Base-by-base conservation (phyloP, 2,888 invertebrate species). In the Drosophila flavopinicola region DNA sequence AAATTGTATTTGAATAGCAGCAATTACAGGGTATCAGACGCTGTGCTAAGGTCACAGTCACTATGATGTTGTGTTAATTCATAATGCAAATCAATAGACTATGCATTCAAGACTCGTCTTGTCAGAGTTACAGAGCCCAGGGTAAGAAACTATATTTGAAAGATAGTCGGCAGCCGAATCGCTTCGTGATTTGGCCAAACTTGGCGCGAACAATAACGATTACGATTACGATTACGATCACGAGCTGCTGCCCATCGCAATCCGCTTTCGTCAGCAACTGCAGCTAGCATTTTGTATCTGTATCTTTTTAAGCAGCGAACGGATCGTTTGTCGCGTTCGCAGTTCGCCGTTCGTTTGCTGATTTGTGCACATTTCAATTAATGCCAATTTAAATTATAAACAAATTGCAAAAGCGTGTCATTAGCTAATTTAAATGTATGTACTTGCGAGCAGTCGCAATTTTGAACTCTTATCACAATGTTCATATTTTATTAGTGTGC, bases 71-170 rank as follows among this genome's bases (percentile, higher is more conserved):
- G 13, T 27, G 20, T 25, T 58, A 39, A 60, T 30, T 29, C 38
- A 44, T 20, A 20, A 51, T 68, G 52, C 66, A 59, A 67, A 68
- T 57, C 63, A 6, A n/a, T 3, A 37, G 9, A 6, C 29, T 20
- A 20, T 20, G 20, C 20, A 20, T 20, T 20, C 2, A 20, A 3
- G 20, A 15, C n/a, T 11, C 30, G 13, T 6, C 13, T 6, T n/a
- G 24, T 10, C 23, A 27, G 27, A 35, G 10, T 11, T 37, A 13
- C 13, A 35, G n/a, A n/a, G 23, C 20, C 20, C 6, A 1, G 24
- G 30, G 11, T 11, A 20, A 38, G 2, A 23, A 24, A 11, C 23
- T 6, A 17, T 11, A 32, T 29, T 24, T 15, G 13, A 48, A 42
- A 13, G 29, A 33, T 33, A 13, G 37, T 2, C 45, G 30, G 10